Conservation (phyloP, 2,888 invertebrate genomes). For the Fragum sueziense region DNA sequence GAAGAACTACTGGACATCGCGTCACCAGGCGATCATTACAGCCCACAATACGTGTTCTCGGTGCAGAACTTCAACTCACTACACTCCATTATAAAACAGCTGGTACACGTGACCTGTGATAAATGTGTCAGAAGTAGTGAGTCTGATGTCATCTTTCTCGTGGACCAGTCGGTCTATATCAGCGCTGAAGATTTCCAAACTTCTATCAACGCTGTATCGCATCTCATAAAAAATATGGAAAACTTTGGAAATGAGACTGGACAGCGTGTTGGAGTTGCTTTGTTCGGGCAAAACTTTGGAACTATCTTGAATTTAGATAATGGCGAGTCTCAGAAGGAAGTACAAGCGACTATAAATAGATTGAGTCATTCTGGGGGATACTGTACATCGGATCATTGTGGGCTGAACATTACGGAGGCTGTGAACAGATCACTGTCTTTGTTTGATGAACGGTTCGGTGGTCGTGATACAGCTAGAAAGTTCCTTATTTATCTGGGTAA, state of each 20-base stretch:
- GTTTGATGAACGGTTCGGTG: neutral
- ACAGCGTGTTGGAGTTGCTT: neutral
- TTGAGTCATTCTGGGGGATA: neutral
- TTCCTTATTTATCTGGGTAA: constrained; percentile 19
- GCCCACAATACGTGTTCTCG: constrained; percentile 24
- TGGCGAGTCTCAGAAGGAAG: neutral
- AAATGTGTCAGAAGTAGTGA: constrained; percentile 20
- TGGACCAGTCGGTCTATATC: constrained; percentile 21
- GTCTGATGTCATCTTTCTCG: constrained; percentile 31
- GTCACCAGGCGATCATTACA: neutral
- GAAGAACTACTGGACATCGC: constrained; percentile 40
- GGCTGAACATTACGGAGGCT: neutral
- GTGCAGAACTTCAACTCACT: constrained; percentile 43
- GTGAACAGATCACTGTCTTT: neutral
- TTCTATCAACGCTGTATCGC: constrained; percentile 5
- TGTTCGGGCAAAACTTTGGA: neutral
- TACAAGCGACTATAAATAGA: neutral
- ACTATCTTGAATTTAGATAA: neutral
- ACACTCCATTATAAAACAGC: constrained; percentile 30
- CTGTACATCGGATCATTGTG: neutral
- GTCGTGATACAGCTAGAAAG: constrained; percentile 12
- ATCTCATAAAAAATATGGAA: constrained; percentile 17
- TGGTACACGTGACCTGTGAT: constrained; percentile 38
- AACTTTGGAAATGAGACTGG: neutral
- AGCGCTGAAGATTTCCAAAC: constrained; percentile 1